Evolutionary conservation across 2,888 invertebrate genomes (phyloP).

Genomic region (Synanthedon formicaeformis): DNA sequence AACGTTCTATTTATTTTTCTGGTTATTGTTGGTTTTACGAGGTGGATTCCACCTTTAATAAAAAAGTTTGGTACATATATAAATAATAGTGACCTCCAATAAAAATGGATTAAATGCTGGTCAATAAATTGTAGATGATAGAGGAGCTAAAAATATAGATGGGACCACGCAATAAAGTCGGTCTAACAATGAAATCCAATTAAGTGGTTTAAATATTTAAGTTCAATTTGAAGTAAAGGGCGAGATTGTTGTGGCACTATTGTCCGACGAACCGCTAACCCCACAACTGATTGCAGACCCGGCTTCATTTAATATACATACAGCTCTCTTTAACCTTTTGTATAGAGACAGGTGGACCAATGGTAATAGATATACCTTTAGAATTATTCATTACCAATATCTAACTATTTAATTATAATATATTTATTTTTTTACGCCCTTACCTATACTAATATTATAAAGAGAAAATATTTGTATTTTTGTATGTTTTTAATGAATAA

Average conservation of each 20-base stretch:
- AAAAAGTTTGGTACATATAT: neutral
- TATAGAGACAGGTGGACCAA: conserved; percentile 2
- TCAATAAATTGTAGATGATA: neutral
- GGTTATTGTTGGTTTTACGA: neutral
- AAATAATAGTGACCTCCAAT: neutral
- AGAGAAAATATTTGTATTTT: no score
- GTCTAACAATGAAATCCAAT: conserved; percentile 65
- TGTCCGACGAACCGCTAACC: conserved; percentile 55
- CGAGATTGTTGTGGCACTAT: conserved; percentile 65
- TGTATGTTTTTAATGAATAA: no score
- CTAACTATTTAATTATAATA: neutral
- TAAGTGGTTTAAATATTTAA: conserved; percentile 67
- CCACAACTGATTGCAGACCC: conserved; percentile 59
- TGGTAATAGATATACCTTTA: no score
- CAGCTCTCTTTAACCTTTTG: conserved; percentile 32
- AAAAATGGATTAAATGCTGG: neutral
- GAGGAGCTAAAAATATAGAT: conserved; percentile 26
- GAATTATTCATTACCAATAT: no score
- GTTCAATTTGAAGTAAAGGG: conserved; percentile 64
- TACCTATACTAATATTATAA: no score
- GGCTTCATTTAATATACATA: conserved; percentile 64
- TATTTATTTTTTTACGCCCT: neutral
- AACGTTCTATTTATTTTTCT: no score
- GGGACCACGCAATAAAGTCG: conserved; percentile 31
- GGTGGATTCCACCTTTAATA: neutral